phyloP scores from a whole-genome alignment of 2,888 invertebrate genomes.

The Cephus pygmeus region DNA sequence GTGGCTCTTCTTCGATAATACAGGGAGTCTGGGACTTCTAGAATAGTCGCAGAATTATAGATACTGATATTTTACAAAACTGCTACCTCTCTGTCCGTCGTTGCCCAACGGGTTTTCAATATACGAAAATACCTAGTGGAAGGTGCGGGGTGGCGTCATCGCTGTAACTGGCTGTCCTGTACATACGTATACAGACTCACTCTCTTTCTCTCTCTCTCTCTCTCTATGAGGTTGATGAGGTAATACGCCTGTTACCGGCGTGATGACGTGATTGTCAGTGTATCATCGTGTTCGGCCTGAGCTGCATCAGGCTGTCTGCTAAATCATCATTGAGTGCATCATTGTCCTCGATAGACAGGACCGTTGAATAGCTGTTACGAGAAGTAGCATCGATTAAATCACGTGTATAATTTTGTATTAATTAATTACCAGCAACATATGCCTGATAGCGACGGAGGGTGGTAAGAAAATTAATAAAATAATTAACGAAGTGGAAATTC shows the following conservation, averaged over 20 bases:
- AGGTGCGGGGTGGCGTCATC: slow-evolving; percentile 45
- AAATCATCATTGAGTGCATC: not conserved
- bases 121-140: slow-evolving; percentile 8
- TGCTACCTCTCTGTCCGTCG: not conserved
- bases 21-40: not conserved
- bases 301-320: not conserved
- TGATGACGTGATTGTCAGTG: slow-evolving; percentile 23
- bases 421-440: not conserved
- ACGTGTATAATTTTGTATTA: not conserved
- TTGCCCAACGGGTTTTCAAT: slow-evolving; percentile 11
- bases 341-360: not conserved
- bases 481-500: not conserved
- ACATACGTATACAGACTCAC: not conserved
- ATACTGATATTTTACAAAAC: not conserved
- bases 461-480: not conserved
- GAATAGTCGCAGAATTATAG: not conserved
- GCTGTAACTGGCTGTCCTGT: slow-evolving; percentile 47
- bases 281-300: not conserved
- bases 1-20: not conserved
- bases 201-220: not conserved
- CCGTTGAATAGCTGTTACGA: not conserved
- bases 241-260: slow-evolving; percentile 35
- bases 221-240: slow-evolving; percentile 32
- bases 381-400: not conserved
- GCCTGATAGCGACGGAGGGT: not conserved